Percentiles rank a stretch among this genome's conserved stretches.
Evolutionary conservation across 1,140 invertebrate species (phyloP).

Genomic region (Homalodisca vitripennis): DNA sequence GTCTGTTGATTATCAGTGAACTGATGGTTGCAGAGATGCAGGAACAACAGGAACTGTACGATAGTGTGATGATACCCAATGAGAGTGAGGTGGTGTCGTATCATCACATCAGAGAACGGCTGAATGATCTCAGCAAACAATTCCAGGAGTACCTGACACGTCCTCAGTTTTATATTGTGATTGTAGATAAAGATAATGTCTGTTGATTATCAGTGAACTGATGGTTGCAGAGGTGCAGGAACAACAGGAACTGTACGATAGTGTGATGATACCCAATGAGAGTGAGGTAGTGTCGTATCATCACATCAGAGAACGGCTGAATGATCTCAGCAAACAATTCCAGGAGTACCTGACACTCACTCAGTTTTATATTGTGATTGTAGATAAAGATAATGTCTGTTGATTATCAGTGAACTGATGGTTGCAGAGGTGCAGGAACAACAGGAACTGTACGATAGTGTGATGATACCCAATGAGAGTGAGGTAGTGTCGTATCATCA

Average conservation of each 20-base stretch:
- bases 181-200: too few relatives aligned
- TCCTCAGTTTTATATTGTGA: slow-evolving; percentile 84
- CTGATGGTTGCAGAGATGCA: slow-evolving; percentile 74
- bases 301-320: slow-evolving; percentile 78
- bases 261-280: slow-evolving; percentile 68
- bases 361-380: too few relatives aligned
- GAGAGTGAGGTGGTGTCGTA: slow-evolving; percentile 81
- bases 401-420: too few relatives aligned
- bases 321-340: slow-evolving; percentile 71
- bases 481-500: slow-evolving; percentile 82
- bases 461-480: slow-evolving; percentile 70
- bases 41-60: slow-evolving; percentile 64
- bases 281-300: slow-evolving; percentile 80
- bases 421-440: slow-evolving; percentile 71
- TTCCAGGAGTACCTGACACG: slow-evolving; percentile 67
- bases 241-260: slow-evolving; percentile 64
- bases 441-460: slow-evolving; percentile 61
- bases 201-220: too few relatives aligned
- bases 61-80: slow-evolving; percentile 62
- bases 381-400: too few relatives aligned
- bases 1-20: too few relatives aligned
- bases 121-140: slow-evolving; percentile 70
- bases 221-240: slow-evolving; percentile 74
- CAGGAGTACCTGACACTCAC: slow-evolving; percentile 66
- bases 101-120: slow-evolving; percentile 79